phyloP scores from a whole-genome alignment of 1,140 invertebrate species.

The Camponotus pennsylvanicus region DNA sequence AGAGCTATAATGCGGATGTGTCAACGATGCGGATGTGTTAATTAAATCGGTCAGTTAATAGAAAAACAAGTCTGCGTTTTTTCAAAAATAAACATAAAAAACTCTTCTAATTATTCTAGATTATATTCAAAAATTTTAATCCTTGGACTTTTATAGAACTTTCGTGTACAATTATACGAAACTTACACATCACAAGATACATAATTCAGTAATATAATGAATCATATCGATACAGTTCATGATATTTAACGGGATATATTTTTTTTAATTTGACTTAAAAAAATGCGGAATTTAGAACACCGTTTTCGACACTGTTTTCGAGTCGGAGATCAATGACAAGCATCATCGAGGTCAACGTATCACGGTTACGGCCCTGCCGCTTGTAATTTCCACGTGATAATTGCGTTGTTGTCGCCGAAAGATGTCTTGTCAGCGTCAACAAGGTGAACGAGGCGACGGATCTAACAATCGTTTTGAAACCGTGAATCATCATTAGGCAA shows the following conservation, averaged over 20 bases:
- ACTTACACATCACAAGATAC: not conserved
- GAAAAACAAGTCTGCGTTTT: not conserved
- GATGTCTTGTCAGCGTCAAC: slow-evolving; percentile 53
- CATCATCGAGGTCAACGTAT: slow-evolving; percentile 25
- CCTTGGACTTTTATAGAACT: not conserved
- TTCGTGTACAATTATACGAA: not conserved
- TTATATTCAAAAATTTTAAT: not conserved
- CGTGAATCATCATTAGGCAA: slow-evolving; percentile 61
- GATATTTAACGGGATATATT: not conserved
- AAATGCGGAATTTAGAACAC: slow-evolving; percentile 15
- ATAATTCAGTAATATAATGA: slow-evolving; percentile 5
- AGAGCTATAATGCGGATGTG: not conserved
- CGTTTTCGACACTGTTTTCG: not conserved
- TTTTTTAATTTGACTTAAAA: not conserved
- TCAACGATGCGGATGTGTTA: not conserved
- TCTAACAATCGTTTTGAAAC: slow-evolving; percentile 68
- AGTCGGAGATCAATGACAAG: slow-evolving; percentile 10
- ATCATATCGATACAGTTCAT: not conserved
- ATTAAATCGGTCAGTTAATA: not conserved
- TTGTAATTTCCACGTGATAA: slow-evolving; percentile 41
- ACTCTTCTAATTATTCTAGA: too few species aligned
- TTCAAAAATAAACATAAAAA: not conserved
- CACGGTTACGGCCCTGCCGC: slow-evolving; percentile 5
- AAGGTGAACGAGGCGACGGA: slow-evolving; percentile 60
- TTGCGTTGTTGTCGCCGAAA: slow-evolving; percentile 62